Conservation (phyloP, 2,797 vertebrate genomes). For the Acanthopagrus latus region DNA sequence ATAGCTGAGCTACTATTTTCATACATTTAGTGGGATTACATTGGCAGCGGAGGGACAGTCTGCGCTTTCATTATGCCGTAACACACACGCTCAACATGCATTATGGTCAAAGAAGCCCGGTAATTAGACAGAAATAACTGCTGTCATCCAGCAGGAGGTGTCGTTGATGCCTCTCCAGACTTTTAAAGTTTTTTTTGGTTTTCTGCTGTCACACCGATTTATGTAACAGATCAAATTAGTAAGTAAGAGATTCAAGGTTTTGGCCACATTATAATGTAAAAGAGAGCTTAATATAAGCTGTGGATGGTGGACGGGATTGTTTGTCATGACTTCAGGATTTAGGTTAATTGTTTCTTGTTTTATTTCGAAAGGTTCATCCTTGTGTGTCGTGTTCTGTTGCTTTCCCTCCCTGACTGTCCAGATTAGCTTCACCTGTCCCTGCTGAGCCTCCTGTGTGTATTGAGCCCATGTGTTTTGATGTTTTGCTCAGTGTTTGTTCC, state of each 20-base stretch:
- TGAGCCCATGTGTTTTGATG: too few species aligned
- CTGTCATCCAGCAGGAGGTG: slow-evolving; percentile 37
- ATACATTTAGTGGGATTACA: slow-evolving; percentile 68
- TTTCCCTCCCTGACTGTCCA: too few species aligned
- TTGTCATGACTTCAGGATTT: not conserved
- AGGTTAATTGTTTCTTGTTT: too few species aligned
- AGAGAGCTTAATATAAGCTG: not conserved
- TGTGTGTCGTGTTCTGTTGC: too few species aligned
- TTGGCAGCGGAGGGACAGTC: slow-evolving; percentile 62
- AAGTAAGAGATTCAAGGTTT: not conserved
- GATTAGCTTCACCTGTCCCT: too few species aligned
- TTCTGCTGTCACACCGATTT: slow-evolving; percentile 6
- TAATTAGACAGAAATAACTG: slow-evolving; percentile 63
- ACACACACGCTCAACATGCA: slow-evolving; percentile 46
- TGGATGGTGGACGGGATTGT: not conserved
- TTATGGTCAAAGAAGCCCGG: slow-evolving; percentile 30
- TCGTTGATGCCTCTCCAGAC: slow-evolving; percentile 35
- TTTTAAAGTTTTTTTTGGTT: slow-evolving; percentile 43
- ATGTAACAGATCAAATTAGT: slow-evolving; percentile 2
- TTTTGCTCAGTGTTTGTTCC: too few species aligned
- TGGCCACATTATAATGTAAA: not conserved
- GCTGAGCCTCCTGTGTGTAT: too few species aligned
- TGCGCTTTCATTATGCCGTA: slow-evolving; percentile 53
- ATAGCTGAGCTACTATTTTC: slow-evolving; percentile 73
- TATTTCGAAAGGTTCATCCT: too few species aligned